These are phyloP conservation scores for Echinometra lucunter DNA, from an alignment of 53 echinoderm and acorn worm species.

Conservation along the genomic window DNA sequence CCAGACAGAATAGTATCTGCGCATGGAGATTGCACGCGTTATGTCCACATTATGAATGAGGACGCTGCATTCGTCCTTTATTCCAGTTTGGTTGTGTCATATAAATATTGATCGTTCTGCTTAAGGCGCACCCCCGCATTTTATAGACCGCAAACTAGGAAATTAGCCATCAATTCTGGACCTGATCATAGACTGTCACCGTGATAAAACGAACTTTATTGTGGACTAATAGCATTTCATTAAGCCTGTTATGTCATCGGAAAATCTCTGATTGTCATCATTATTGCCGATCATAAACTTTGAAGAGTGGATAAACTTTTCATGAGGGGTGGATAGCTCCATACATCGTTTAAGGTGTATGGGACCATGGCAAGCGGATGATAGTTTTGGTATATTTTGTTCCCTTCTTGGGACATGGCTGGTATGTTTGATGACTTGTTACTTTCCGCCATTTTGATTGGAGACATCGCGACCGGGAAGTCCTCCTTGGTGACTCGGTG, in stretches of 20 bases:
- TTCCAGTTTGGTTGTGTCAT: background rate
- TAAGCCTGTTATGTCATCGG: background rate
- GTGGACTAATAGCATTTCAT: background rate
- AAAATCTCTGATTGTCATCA: background rate
- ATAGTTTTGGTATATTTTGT: background rate
- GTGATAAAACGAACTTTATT: background rate
- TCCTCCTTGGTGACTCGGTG: slow-evolving; percentile 84
- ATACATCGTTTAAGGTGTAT: background rate
- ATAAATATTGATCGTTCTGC: slow-evolving; percentile 19
- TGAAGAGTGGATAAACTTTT: background rate
- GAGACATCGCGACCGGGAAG: slow-evolving; percentile 88
- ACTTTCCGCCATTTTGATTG: slow-evolving; percentile 87
- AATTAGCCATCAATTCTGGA: background rate
- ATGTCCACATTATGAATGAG: background rate
- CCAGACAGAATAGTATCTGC: background rate
- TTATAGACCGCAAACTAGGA: no score
- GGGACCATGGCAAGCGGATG: background rate
- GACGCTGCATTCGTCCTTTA: background rate
- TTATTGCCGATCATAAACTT: background rate
- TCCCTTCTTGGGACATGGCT: slow-evolving; percentile 38
- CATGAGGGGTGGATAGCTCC: background rate
- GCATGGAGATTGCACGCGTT: background rate
- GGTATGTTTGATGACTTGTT: slow-evolving; percentile 67
- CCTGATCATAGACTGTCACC: background rate
- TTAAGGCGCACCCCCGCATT: background rate